Evolutionary conservation across 1,140 invertebrate genomes (phyloP).

Genomic region (Eumeta japonica): DNA sequence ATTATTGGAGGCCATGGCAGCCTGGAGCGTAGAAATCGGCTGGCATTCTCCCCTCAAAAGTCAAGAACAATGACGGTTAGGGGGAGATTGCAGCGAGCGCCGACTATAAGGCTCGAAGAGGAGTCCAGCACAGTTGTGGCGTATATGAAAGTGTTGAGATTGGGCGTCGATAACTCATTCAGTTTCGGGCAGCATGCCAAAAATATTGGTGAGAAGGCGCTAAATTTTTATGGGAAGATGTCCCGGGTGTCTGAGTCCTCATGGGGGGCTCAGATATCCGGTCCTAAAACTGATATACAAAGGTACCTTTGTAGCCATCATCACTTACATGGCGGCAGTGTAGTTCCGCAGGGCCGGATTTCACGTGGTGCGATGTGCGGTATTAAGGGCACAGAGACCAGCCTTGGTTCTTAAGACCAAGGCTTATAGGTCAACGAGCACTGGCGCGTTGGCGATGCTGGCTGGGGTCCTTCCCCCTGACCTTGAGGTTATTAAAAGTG

Average conservation of each 20-base stretch:
- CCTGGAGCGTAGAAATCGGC: conserved; percentile 18
- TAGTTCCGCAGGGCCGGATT: conserved; percentile 11
- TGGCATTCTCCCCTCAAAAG: conserved; percentile 14
- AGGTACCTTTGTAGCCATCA: conserved; percentile 15
- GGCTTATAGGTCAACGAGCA: conserved; percentile 17
- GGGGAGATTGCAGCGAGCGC: conserved; percentile 16
- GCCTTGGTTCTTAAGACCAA: conserved; percentile 12
- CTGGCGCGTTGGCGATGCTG: conserved; percentile 14
- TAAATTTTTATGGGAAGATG: conserved; percentile 7
- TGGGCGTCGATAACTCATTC: conserved; percentile 3
- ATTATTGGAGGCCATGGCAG: conserved; percentile 1
- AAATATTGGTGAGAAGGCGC: conserved; percentile 6
- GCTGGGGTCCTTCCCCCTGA: conserved; percentile 16
- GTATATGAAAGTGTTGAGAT: conserved; percentile 4
- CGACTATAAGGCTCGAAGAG: conserved; percentile 8
- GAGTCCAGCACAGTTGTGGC: conserved; percentile 3
- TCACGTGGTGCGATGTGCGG: conserved; percentile 3
- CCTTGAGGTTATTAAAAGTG: conserved; percentile 7
- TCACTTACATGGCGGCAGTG: conserved; percentile 19
- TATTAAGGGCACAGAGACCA: conserved; percentile 14
- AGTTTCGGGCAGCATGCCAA: conserved; percentile 6
- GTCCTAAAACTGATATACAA: conserved; percentile 15
- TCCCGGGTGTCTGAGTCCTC: conserved; percentile 11
- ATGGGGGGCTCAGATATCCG: conserved; percentile 14
- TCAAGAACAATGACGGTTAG: conserved; percentile 13